These are phyloP conservation scores for Tipula unca DNA, from an alignment of 2,888 invertebrate genomes.

Conservation along the genomic window DNA sequence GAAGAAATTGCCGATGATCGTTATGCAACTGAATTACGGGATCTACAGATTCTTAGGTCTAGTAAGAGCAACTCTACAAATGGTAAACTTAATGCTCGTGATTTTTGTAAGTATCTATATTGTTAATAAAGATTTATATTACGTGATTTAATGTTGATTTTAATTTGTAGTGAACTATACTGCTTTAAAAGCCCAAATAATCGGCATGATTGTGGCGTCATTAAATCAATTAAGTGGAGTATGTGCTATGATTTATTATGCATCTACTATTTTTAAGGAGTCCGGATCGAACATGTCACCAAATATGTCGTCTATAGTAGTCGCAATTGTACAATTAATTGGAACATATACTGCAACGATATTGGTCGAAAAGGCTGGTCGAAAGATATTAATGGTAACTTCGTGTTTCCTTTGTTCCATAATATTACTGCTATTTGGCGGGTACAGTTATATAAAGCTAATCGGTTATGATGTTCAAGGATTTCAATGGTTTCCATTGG, in stretches of 20 bases:
- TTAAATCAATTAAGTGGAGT: constrained; percentile 38
- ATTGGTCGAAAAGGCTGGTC: constrained; percentile 37
- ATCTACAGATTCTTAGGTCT: not conserved
- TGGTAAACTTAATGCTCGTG: not conserved
- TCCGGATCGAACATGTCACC: constrained; percentile 37
- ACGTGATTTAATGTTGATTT: not conserved
- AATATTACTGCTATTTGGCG: constrained; percentile 20
- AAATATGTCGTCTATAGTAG: constrained; percentile 35
- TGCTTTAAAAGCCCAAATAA: constrained; percentile 29
- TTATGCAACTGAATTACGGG: not conserved
- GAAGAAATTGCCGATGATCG: not conserved
- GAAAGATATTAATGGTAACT: constrained; percentile 30
- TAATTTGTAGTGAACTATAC: not conserved
- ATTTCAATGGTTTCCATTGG: constrained; percentile 24
- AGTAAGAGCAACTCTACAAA: not conserved
- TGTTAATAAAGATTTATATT: not conserved
- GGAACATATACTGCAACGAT: constrained; percentile 36
- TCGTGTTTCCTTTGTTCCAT: constrained; percentile 23
- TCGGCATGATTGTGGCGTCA: constrained; percentile 34
- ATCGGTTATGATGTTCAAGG: constrained; percentile 8
- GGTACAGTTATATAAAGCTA: constrained; percentile 18
- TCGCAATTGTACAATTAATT: constrained; percentile 37
- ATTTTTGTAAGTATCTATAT: not conserved
- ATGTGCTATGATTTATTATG: constrained; percentile 38
- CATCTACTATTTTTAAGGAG: constrained; percentile 36